phyloP scores from a whole-genome alignment of 2,797 vertebrate species.

The Iguana delicatissima region DNA sequence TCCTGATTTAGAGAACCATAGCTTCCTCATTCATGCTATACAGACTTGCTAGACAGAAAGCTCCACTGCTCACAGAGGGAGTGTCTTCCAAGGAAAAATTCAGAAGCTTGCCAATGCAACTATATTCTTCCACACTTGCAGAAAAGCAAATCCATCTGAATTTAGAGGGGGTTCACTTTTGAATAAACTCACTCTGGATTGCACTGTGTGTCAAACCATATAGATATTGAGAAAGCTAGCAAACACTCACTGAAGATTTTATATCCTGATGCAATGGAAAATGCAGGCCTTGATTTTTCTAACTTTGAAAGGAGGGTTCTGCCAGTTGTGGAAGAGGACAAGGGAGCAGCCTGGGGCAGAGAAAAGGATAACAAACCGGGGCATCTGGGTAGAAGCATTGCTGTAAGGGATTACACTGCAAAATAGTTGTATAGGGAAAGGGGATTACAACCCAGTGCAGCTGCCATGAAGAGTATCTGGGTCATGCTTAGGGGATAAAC shows the following conservation, averaged over 20 bases:
- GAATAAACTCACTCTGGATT: not conserved
- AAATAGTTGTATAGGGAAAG: slow-evolving; percentile 23
- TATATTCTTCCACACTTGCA: not conserved
- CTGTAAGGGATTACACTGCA: slow-evolving; percentile 35
- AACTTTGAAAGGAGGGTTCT: not conserved
- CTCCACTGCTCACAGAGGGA: not conserved
- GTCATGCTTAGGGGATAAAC: slow-evolving; percentile 14
- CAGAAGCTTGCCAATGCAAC: not conserved
- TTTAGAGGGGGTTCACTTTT: too few species aligned
- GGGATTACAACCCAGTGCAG: slow-evolving; percentile 44
- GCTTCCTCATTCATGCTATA: not conserved
- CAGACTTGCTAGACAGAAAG: not conserved
- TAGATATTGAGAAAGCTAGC: not conserved
- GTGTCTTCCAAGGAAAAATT: not conserved
- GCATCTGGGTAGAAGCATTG: slow-evolving; percentile 24
- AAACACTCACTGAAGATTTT: not conserved
- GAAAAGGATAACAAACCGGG: slow-evolving; percentile 28
- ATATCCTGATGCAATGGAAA: not conserved
- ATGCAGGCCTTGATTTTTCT: not conserved
- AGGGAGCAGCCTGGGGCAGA: slow-evolving; percentile 34
- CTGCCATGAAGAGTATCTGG: slow-evolving; percentile 44
- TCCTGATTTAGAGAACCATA: not conserved
- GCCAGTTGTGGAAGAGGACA: not conserved
- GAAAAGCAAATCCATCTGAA: not conserved
- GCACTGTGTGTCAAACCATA: not conserved